Evolutionary conservation across 2,888 invertebrate genomes (phyloP), one percentile per base, ranked within the genome.

Genomic region (Apocheima hispidaria): DNA sequence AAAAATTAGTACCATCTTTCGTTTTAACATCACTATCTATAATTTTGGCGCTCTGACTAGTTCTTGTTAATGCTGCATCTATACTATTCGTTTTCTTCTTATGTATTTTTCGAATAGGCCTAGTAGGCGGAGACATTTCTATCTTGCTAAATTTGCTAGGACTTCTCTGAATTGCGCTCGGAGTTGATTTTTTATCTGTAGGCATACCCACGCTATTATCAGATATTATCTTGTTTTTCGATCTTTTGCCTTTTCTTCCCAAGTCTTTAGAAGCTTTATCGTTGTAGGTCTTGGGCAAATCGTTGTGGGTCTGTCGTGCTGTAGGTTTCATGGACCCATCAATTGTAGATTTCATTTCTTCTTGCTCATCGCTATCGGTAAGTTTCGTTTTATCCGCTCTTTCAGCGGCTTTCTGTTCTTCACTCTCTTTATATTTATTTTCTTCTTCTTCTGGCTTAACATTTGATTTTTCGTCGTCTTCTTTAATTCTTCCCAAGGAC

Each of bases 401-500:
- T 6, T 9, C 28, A 41, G 7, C 23, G 1, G 20, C 23, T n/a
- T 23, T 12, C 2, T 6, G 12, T n/a, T 5, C n/a, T 23, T 23
- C 21, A 23, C 4, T 21, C 10, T 40, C 40, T 1, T 9, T 20
- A 18, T 18, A 20, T 20, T 2, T 40, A n/a, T 6, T 41, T 4
- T n/a, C n/a, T 14, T 16, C 26, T 23, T 36, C 50, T 44, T 52
- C 56, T 38, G 49, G 33, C 40, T 67, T 60, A 26, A 50, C 12
- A 48, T 68, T 65, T 6, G 20, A 26, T 26, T 60, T 75, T 71
- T 90, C 88, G 30, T 89, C 84, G 7, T 43, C 60, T 78, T 91
- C 91, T 41, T 66, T 62, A 63, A 92, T 83, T 44, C 69, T 81
- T 40, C 90, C 90, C 28, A 92, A 71, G 5, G 91, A 91, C 49